Evolutionary conservation across 1,140 invertebrate genomes (phyloP), one percentile per base, ranked within the genome.

Genomic region (Belonocnema kinseyi): DNA sequence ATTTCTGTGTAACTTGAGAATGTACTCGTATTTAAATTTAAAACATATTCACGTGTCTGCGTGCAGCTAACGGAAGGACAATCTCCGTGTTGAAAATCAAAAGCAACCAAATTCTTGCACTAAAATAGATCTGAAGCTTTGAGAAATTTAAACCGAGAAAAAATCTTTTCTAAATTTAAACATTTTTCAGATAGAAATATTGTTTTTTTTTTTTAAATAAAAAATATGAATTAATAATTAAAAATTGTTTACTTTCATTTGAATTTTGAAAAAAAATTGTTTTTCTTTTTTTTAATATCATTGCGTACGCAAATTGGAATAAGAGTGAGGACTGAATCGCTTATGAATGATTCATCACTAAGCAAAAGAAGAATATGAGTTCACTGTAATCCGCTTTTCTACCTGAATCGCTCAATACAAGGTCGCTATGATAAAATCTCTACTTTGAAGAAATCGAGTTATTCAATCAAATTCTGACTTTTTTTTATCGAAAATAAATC

Each of bases 301-400:
- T 56, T 7, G 19, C 21, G 4, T 13, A 14, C 6, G 13, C 26
- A 66, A 66, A 40, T 66, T 40, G 3, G 26, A 26, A 66, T 14
- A 66, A 66, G 13, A 40, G 26, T 66, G 11, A 16, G 14, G 13
- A 26, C 5, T 33, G 33, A 21, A 66, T 16, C 6, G 14, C 58
- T 66, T 17, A 58, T 66, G 26, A 66, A 66, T 66, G 26, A 66
- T 66, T 66, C 58, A 66, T 40, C 33, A 66, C n/a, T 61, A n/a
- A 66, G 19, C 26, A 66, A 33, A 12, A 26, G 26, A 66, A 66
- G 14, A 66, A 40, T 33, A 40, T 16, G 33, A 66, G 58, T 66
- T 33, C 33, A 14, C 40, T 66, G 58, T 66, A 66, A 66, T 66
- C 58, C 13, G n/a, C 19, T 21, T 66, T 66, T 40, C 58, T 8